A percentile compares a stretch with the other conserved stretches of the same genome.
Conservation (phyloP, 2,113 vertebrate species). For the Neodontobutis hainanensis region DNA sequence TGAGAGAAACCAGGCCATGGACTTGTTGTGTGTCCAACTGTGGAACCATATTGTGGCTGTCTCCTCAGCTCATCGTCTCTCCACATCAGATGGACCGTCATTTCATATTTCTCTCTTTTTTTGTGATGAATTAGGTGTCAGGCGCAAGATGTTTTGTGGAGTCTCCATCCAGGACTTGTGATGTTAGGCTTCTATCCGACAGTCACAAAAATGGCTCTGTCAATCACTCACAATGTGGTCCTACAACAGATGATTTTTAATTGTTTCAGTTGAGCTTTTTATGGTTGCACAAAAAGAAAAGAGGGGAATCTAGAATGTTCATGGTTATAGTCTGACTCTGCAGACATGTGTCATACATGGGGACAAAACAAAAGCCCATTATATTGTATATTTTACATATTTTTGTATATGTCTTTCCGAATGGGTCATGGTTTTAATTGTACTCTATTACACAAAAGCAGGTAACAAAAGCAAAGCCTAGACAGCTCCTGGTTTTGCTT, state of each 20-base stretch:
- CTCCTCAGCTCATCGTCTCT: constrained; percentile 31
- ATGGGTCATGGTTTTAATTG: no score
- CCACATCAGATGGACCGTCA: constrained; percentile 54
- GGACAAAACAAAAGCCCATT: constrained; percentile 1
- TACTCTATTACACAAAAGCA: no score
- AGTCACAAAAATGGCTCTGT: constrained; percentile 55
- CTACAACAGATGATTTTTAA: constrained; percentile 33
- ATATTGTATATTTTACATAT: no score
- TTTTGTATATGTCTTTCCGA: no score
- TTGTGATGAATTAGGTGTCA: constrained; percentile 74
- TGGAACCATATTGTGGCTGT: constrained; percentile 47
- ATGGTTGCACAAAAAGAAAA: constrained; percentile 15
- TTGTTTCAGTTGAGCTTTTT: constrained; percentile 30
- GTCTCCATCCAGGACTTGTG: constrained; percentile 44
- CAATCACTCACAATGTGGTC: constrained; percentile 33
- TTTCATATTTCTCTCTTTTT: constrained; percentile 55
- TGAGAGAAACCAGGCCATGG: background rate
- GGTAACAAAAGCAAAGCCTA: no score
- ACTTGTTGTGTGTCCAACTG: constrained; percentile 25
- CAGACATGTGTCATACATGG: no score
- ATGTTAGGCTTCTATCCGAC: constrained; percentile 29
- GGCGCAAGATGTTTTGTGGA: constrained; percentile 56
- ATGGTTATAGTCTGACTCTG: no score
- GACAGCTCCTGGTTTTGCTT: no score
- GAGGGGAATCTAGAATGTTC: background rate